Percentiles rank a stretch among this genome's conserved stretches.
Conservation (phyloP, 2,888 invertebrate species). For the Lasioglossum morio region DNA sequence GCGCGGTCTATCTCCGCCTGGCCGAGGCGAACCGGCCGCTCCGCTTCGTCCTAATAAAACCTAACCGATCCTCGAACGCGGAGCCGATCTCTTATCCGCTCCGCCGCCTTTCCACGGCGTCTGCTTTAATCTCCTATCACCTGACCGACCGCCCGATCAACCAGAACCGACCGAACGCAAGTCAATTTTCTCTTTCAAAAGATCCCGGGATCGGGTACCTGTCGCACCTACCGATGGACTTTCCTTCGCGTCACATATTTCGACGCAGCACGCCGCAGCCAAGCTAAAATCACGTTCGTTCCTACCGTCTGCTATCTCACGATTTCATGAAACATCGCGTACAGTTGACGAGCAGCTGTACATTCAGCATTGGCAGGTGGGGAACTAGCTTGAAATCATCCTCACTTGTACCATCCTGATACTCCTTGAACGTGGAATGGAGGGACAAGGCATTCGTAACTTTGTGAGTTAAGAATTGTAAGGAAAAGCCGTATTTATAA, state of each 20-base stretch:
- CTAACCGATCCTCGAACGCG: constrained; percentile 67
- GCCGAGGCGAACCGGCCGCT: constrained; percentile 33
- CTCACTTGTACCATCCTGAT: neutral
- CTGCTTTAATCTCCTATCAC: constrained; percentile 57
- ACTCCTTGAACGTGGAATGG: neutral
- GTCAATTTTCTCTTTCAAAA: constrained; percentile 24
- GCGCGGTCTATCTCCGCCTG: constrained; percentile 69
- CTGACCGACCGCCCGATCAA: constrained; percentile 19
- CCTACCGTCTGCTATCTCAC: accelerated
- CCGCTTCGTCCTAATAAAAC: constrained; percentile 73
- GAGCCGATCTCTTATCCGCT: constrained; percentile 56
- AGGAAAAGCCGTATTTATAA: no score
- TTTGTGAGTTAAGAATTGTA: neutral
- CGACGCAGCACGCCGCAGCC: neutral
- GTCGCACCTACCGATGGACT: neutral
- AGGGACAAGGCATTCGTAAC: neutral
- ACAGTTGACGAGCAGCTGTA: neutral
- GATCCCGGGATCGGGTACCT: neutral
- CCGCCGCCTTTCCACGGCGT: constrained; percentile 53
- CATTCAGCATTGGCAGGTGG: neutral
- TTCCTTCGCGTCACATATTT: neutral
- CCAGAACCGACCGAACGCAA: constrained; percentile 6
- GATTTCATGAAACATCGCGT: neutral
- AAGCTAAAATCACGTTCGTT: neutral
- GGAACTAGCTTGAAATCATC: neutral